phyloP scores from a whole-genome alignment of 30 jellyfish, hydroid and myxozoan species.

The Thelohanellus kitauei region DNA sequence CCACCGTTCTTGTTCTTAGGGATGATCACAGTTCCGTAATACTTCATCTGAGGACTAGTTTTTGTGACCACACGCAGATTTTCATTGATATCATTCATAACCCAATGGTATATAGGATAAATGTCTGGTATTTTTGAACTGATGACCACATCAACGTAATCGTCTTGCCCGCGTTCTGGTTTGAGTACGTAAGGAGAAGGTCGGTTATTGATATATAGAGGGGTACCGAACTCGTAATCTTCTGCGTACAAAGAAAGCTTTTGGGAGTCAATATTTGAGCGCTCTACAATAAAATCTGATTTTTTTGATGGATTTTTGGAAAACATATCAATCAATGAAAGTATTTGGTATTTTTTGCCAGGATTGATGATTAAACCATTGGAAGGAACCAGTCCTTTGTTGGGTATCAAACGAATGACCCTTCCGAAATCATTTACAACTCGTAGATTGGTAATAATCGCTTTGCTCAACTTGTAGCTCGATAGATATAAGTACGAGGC shows the following conservation, averaged over 20 bases:
- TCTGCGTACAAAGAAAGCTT: conserved; percentile 19
- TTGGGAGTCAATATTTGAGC: background rate
- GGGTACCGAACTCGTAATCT: conserved; percentile 42
- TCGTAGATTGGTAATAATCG: conserved; percentile 34
- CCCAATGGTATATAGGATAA: too few relatives aligned
- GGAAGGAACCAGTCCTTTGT: conserved; percentile 25
- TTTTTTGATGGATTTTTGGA: background rate
- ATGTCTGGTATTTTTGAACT: too few relatives aligned
- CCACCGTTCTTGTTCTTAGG: too few relatives aligned
- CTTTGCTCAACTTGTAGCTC: too few relatives aligned
- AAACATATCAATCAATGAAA: conserved; percentile 30
- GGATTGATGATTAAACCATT: conserved; percentile 51
- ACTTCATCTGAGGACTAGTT: too few relatives aligned
- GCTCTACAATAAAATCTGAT: background rate
- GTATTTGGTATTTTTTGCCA: conserved; percentile 22
- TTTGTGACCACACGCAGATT: too few relatives aligned
- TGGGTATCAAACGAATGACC: conserved; percentile 22
- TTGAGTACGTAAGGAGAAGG: conserved; percentile 17
- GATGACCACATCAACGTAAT: conserved; percentile 39
- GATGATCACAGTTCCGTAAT: too few relatives aligned
- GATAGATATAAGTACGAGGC: conserved; percentile 36
- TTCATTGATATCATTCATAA: too few relatives aligned
- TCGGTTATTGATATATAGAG: conserved; percentile 28
- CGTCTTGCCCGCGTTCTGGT: conserved; percentile 38
- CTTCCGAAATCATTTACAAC: conserved; percentile 39